Evolutionary conservation across 1,140 invertebrate genomes (phyloP).

Genomic region (Eueides isabella): DNA sequence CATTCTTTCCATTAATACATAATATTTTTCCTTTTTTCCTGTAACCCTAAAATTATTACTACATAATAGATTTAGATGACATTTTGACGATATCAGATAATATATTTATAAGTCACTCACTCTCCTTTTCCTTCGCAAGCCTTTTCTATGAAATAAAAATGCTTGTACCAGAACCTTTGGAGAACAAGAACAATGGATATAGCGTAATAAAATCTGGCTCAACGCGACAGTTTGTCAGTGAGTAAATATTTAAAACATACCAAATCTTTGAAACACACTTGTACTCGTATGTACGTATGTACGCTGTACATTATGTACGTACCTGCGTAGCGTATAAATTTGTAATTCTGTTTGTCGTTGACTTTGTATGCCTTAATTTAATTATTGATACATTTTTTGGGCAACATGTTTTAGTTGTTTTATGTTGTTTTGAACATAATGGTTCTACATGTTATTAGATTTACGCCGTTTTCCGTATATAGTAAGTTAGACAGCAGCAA

Average conservation of each 20-base stretch:
- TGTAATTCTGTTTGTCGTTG: too few relatives aligned
- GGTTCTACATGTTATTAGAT: too few relatives aligned
- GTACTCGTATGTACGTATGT: not conserved
- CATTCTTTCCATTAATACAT: not conserved
- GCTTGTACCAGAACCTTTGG: constrained; percentile 13
- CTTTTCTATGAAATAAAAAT: constrained; percentile 21
- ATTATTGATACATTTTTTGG: too few relatives aligned
- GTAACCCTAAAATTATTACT: constrained; percentile 18
- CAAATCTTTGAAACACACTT: not conserved
- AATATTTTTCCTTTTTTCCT: not conserved
- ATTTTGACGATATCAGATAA: constrained; percentile 17
- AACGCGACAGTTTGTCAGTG: constrained; percentile 11
- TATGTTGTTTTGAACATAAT: too few relatives aligned
- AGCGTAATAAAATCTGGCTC: constrained; percentile 27
- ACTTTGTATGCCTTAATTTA: too few relatives aligned
- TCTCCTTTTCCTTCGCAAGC: not conserved
- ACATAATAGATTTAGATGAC: constrained; percentile 21
- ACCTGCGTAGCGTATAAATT: not conserved
- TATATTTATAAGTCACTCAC: constrained; percentile 14
- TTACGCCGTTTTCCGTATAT: too few relatives aligned
- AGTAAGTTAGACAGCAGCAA: too few relatives aligned
- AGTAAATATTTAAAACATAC: constrained; percentile 23
- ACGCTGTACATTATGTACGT: not conserved
- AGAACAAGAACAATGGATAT: constrained; percentile 20
- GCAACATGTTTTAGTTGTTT: too few relatives aligned